Base-by-base conservation (phyloP, 2,888 invertebrate species). In the Phrixothrix hirtus region DNA sequence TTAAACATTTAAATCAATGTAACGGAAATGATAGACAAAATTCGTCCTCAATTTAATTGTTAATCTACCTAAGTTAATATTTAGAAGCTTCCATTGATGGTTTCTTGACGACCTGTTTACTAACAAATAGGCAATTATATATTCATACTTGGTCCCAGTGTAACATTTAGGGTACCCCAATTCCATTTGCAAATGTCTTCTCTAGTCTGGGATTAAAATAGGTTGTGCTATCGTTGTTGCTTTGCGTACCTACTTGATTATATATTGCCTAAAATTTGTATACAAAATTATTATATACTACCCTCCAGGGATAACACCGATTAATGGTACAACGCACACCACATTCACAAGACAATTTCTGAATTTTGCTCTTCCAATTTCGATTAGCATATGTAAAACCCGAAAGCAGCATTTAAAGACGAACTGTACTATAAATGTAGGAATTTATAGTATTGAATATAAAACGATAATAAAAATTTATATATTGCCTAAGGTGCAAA, bases 131-230 rank as follows among this genome's bases (percentile, higher is more conserved):
- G 39, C 31, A 39, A 51, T 51, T 41, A 51, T 37, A 35, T 45
- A 51, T 51, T 51, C 51, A 35, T 51, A 27, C 30, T 37, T 34
- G 37, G 45, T 41, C 27, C 34, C 39, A 34, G 36, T 37, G 45
- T 44, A 45, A 32, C 45, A 45, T 39, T 45, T 44, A 51, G 45
- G 41, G 34, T 35, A 34, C 45, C 37, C 47, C 48, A 42, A 48
- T 39, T 47, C 37, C 48, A 48, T 48, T 54, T 47, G 34, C 43
- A 35, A 48, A 42, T 48, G 54, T 48, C 47, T 54, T 45, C 43
- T 39, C 13, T 37, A 14, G 31, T 31, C 11, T 30, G 35, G 50
- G 50, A 50, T 53, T 47, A 43, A 46, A 45, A 34, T 47, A 43
- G 41, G 43, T 36, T 21, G 21, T 21, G 41, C 37, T 43, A 53